Evolutionary conservation across 2,113 vertebrate genomes (phyloP).

Genomic region (Carassius carassius): DNA sequence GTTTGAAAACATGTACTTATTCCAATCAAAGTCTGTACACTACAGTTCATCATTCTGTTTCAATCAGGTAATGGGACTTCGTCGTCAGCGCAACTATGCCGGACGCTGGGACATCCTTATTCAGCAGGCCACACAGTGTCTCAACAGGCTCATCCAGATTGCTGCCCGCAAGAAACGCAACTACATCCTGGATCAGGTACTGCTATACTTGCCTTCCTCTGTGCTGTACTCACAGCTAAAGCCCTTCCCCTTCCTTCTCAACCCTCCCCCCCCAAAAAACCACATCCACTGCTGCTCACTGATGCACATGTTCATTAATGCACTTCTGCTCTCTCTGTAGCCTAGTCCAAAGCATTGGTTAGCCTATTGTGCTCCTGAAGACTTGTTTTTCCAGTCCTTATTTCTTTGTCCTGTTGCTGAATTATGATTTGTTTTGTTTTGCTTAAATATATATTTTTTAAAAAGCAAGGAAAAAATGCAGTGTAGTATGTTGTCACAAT

Average conservation of each 20-base stretch:
- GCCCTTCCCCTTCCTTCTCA: background rate
- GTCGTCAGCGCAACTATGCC: slow-evolving; percentile 82
- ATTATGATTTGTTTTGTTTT: slow-evolving; percentile 46
- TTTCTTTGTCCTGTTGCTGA: slow-evolving; percentile 49
- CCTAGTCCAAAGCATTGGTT: slow-evolving; percentile 45
- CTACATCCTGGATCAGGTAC: slow-evolving; percentile 86
- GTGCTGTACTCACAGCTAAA: slow-evolving; percentile 6
- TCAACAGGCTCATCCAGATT: slow-evolving; percentile 85
- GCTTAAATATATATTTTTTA: background rate
- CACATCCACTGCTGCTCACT: slow-evolving; percentile 44
- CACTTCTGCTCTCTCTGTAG: slow-evolving; percentile 52
- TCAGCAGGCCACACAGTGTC: slow-evolving; percentile 84
- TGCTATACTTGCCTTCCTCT: slow-evolving; percentile 15
- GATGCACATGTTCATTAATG: slow-evolving; percentile 59
- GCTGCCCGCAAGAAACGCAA: slow-evolving; percentile 84
- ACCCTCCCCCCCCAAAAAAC: slow-evolving; percentile 3
- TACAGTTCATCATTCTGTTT: background rate
- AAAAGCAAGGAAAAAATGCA: slow-evolving; percentile 34
- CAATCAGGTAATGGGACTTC: slow-evolving; percentile 79
- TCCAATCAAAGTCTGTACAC: background rate
- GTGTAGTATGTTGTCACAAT: slow-evolving; percentile 39
- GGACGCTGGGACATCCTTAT: slow-evolving; percentile 85
- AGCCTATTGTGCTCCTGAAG: slow-evolving; percentile 48
- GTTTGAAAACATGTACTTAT: background rate
- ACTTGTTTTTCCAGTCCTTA: slow-evolving; percentile 35